Percentiles rank a stretch among this genome's conserved stretches.
Conservation (phyloP, 2,113 vertebrate genomes). For the Stercorarius parasiticus region DNA sequence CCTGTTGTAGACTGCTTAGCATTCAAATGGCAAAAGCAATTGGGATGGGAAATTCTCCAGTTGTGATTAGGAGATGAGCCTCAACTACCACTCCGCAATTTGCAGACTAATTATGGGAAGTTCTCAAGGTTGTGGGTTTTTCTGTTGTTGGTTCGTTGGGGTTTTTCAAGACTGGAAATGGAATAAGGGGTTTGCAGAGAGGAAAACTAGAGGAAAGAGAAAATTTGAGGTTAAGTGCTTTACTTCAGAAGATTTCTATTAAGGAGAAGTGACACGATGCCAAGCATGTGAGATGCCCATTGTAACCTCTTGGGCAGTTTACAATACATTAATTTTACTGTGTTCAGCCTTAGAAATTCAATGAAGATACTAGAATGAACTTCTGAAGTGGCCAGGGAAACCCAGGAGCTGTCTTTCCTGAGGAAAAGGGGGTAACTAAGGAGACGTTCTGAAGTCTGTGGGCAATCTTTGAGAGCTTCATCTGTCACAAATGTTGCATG, state of each 20-base stretch:
- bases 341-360: conserved; percentile 18
- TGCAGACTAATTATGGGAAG: background rate
- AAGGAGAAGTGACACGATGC: background rate
- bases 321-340: background rate
- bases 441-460: conserved; percentile 38
- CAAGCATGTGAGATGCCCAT: background rate
- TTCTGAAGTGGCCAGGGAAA: conserved; percentile 14
- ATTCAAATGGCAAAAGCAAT: background rate
- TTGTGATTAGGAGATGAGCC: background rate
- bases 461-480: conserved; percentile 45
- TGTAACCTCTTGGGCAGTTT: background rate
- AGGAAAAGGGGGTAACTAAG: background rate
- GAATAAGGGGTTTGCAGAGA: background rate
- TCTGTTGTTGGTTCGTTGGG: background rate
- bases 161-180: background rate
- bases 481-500: conserved; percentile 54
- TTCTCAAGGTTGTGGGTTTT: background rate
- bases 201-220: background rate
- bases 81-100: background rate
- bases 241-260: background rate
- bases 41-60: background rate
- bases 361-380: background rate
- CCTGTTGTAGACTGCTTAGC: background rate
- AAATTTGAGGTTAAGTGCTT: background rate
- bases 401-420: conserved; percentile 1